Base-by-base conservation (phyloP, 1,140 invertebrate genomes). In the Drosophila orosa region DNA sequence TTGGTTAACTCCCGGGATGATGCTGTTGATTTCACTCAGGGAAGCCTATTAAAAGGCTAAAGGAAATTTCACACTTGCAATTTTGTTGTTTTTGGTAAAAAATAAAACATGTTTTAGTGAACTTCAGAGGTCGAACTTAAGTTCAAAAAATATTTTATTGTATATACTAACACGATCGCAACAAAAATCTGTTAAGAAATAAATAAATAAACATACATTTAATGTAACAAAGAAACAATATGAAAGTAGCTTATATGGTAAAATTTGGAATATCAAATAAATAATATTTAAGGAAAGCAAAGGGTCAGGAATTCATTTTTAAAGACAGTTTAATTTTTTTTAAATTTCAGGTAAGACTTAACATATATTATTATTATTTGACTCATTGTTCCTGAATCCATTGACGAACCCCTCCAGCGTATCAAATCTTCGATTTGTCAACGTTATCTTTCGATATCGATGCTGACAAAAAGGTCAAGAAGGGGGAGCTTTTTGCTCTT, bases 401-500 rank as follows among this genome's bases (percentile, higher is more conserved):
- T 5, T 19, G 1, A 22, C 15, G 22, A 12, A 12, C 3, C 31
- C 40, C 31, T 35, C 39, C 19, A 75, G 61, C 55, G 55, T 76
- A 76, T 76, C 35, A 15, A 48, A 76, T 56, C 39, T 76, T 68
- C 73, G 48, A 40, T 44, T 67, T 76, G 22, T 22, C 42, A 31
- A 17, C 29, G 48, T 52, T 40, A 74, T 45, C 44, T 50, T 45
- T 40, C 22, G 31, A 29, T 45, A 58, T 58, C 12, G 35, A 29
- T 10, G 35, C 25, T 62, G 69, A 62, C 80, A 59, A 78, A 78
- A 71, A 74, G 79, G 79, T 78, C 80, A 69, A 69, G 71, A 69
- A 69, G 71, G 57, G 79, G 40, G 15, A 19, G 42, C 27, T 37
- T 45, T 47, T 40, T 44, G 37, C 25, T 44, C 39, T 45, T 55